phyloP scores from a whole-genome alignment of 2,113 vertebrate genomes.

The Ptyas mucosa region DNA sequence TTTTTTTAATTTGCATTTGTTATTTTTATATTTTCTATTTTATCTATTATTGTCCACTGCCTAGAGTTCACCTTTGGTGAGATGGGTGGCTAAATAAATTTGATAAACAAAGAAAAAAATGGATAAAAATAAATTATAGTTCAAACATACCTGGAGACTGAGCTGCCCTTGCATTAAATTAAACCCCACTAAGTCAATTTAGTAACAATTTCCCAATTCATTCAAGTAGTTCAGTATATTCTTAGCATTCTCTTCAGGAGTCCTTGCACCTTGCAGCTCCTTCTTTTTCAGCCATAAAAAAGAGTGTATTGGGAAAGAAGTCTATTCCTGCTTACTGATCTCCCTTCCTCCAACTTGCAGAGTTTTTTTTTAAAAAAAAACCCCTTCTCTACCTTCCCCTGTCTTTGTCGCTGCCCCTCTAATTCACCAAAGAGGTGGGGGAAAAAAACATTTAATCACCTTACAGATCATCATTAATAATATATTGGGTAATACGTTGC shows the following conservation, averaged over 20 bases:
- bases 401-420: background rate
- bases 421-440: background rate
- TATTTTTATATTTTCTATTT: background rate
- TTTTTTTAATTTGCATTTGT: background rate
- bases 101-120: background rate
- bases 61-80: background rate
- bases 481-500: background rate
- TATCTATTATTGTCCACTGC: background rate
- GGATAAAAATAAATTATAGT: background rate
- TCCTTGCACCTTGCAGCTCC: background rate
- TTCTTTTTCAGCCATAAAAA: background rate
- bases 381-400: background rate
- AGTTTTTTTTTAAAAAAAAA: background rate
- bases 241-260: background rate
- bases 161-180: background rate
- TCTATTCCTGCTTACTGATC: background rate
- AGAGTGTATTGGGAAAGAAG: background rate
- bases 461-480: conserved; percentile 17
- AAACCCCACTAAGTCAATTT: background rate
- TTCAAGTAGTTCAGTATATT: background rate
- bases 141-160: background rate
- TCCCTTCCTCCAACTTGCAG: too few relatives aligned
- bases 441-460: background rate
- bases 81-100: background rate
- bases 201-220: background rate